phyloP scores from a whole-genome alignment of 2,797 vertebrate genomes.

The Myoxocephalus aenaeus region DNA sequence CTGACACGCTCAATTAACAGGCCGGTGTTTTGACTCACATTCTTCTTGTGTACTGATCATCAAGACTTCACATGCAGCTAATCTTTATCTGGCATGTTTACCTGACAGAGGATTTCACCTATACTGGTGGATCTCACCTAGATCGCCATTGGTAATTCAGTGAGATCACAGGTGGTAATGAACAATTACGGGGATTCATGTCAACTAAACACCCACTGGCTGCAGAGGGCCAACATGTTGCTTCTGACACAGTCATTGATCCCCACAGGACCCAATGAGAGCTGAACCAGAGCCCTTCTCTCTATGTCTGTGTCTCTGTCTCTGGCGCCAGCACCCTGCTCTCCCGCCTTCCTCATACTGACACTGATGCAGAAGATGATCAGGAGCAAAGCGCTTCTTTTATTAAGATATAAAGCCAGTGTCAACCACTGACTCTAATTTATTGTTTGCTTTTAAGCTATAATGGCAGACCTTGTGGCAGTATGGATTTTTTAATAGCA shows the following conservation, averaged over 20 bases:
- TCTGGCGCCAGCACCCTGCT: constrained; percentile 71
- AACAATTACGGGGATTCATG: constrained; percentile 66
- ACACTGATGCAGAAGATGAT: constrained; percentile 72
- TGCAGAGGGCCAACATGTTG: constrained; percentile 38
- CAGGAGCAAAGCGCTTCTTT: constrained; percentile 56
- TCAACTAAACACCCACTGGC: constrained; percentile 19
- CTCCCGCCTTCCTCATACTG: constrained; percentile 57
- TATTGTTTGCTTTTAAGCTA: constrained; percentile 40
- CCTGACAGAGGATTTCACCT: constrained; percentile 49
- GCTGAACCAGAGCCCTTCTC: constrained; percentile 50
- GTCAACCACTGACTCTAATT: constrained; percentile 52
- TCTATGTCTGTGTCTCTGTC: constrained; percentile 42
- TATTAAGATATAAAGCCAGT: constrained; percentile 57
- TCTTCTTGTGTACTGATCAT: constrained; percentile 38
- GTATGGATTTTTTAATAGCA: constrained; percentile 55
- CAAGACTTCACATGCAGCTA: constrained; percentile 25
- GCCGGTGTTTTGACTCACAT: constrained; percentile 45
- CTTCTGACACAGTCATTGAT: constrained; percentile 49
- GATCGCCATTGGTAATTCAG: constrained; percentile 51
- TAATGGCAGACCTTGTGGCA: constrained; percentile 48
- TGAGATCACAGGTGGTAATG: constrained; percentile 63
- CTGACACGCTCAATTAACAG: constrained; percentile 49
- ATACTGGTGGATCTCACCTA: constrained; percentile 46
- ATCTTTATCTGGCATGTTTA: constrained; percentile 43
- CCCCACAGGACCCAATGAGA: constrained; percentile 42